Evolutionary conservation across 2,888 invertebrate genomes (phyloP).

Genomic region (Oligia strigilis): DNA sequence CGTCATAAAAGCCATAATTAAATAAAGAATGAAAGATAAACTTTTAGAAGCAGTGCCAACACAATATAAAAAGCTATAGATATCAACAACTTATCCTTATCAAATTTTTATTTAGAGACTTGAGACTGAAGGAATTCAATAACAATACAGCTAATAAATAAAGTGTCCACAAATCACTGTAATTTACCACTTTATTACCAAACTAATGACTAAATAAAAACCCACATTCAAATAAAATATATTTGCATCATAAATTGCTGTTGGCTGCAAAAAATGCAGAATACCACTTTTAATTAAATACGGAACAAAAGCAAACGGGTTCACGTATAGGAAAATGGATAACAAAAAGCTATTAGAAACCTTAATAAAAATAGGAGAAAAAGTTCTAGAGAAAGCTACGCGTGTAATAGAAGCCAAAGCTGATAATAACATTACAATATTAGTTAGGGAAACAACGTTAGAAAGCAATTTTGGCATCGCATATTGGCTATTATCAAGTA

Average conservation of each 20-base stretch:
- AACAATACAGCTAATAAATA: background rate
- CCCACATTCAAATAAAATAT: slow-evolving; percentile 32
- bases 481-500: slow-evolving; percentile 89
- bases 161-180: background rate
- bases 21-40: no score
- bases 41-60: background rate
- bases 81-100: background rate
- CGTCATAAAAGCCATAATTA: no score
- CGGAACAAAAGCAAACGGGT: slow-evolving; percentile 45
- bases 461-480: slow-evolving; percentile 89
- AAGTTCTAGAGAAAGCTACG: slow-evolving; percentile 67
- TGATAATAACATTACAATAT: slow-evolving; percentile 86
- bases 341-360: slow-evolving; percentile 63
- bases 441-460: slow-evolving; percentile 89
- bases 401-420: slow-evolving; percentile 77
- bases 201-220: slow-evolving; percentile 27
- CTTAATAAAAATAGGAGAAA: slow-evolving; percentile 62
- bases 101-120: background rate
- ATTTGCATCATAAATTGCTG: slow-evolving; percentile 49
- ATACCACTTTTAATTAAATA: slow-evolving; percentile 66
- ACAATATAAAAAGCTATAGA: background rate
- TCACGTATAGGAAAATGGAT: slow-evolving; percentile 60
- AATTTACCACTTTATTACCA: background rate
- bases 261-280: slow-evolving; percentile 29
- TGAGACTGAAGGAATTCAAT: background rate